Base-by-base conservation (phyloP, 2,888 invertebrate genomes). In the Troides oblongomaculatus region DNA sequence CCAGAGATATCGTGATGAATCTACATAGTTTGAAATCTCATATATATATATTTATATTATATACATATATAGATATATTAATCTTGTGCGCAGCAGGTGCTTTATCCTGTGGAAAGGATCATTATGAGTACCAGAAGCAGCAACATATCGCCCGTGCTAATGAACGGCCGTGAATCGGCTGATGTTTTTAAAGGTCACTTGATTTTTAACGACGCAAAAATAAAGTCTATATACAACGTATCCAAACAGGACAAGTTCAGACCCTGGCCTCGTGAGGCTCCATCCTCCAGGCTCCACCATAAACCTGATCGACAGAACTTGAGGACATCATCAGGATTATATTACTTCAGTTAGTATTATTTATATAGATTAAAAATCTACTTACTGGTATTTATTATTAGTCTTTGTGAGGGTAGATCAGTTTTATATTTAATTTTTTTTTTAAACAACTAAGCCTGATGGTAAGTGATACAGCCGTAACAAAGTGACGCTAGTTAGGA, bases 81-180 rank as follows among this genome's bases (percentile, higher is more conserved):
- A 53, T 53, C 53, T n/a, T 23, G 57, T 58, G 23, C 43, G n/a
- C 30, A 59, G 64, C 69, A 69, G 69, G 69, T 65, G 64, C 43
- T 56, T 43, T 64, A 56, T 17, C 17, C 23, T 61, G 65, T 57
- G 17, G 57, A 62, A 69, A 65, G 69, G 14, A 58, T 25, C 65
- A 58, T 25, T 17, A 3, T 18, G 5, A n/a, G 46, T 59, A 62
- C 50, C 57, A 64, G 65, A 69, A 62, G 65, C 65, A 62, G 69
- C 69, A 65, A 57, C 65, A 23, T 36, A 58, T 46, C 62, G 58
- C 69, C 66, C 46, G 61, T 57, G 30, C n/a, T 25, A 66, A 69
- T 25, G 66, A 69, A 69, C 69, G 69, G 62, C 69, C 69, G 18
- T 69, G 69, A 69, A 69, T 67, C 56, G 67, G 61, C 61, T 62